Conservation (phyloP, 2,888 invertebrate species). For the Yponomeuta malinellus region DNA sequence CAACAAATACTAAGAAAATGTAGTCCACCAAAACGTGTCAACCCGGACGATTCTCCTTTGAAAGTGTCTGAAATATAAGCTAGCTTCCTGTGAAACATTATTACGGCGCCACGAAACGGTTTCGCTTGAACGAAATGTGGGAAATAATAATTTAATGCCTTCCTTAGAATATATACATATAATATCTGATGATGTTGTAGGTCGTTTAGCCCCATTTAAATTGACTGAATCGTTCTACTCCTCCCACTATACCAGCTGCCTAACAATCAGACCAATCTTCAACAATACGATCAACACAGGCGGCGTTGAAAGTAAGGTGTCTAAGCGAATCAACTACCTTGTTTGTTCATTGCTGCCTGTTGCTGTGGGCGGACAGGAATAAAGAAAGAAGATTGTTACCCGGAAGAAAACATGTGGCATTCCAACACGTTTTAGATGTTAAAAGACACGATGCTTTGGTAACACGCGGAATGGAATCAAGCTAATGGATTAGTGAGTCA, state of each 20-base stretch:
- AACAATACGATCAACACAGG: no score
- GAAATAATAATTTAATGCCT: background rate
- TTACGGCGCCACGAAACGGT: conserved; percentile 2
- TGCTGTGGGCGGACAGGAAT: background rate
- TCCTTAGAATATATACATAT: background rate
- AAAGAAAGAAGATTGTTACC: background rate
- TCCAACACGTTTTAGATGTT: background rate
- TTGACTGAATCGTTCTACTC: no score
- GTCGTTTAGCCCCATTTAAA: no score
- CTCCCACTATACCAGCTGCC: no score
- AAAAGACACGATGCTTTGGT: background rate
- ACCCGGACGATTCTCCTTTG: conserved; percentile 14
- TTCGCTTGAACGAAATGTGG: background rate
- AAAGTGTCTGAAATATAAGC: conserved; percentile 23
- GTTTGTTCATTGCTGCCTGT: no score
- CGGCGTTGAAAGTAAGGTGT: background rate
- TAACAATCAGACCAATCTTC: no score
- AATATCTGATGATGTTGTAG: no score
- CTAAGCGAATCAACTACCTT: no score
- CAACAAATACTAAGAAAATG: background rate
- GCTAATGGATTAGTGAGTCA: background rate
- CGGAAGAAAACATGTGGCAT: background rate
- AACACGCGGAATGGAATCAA: background rate
- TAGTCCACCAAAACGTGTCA: background rate
- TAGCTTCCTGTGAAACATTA: conserved; percentile 15